Conservation (phyloP, 2,113 vertebrate species). For the Raja brachyura region DNA sequence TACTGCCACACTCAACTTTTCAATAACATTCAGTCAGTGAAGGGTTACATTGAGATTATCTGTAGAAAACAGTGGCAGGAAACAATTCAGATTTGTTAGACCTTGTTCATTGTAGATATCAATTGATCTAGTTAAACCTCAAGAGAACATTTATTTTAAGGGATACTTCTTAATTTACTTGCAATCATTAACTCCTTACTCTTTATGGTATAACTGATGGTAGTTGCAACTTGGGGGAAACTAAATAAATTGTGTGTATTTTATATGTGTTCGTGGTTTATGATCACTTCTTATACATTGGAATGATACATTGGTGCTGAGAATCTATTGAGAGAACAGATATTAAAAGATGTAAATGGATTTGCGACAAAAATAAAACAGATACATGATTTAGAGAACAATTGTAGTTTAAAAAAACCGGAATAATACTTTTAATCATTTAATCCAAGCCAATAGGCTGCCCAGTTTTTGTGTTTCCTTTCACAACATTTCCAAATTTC, state of each 20-base stretch:
- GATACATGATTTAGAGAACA: neutral
- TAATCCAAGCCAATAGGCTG: neutral
- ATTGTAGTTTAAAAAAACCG: neutral
- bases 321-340: conserved; percentile 16
- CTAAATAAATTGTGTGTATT: neutral
- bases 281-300: neutral
- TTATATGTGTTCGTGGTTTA: conserved; percentile 9
- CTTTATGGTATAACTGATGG: neutral
- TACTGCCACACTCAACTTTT: neutral
- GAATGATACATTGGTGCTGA: neutral
- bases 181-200: neutral
- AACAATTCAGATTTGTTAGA: neutral
- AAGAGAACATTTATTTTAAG: neutral
- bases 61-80: neutral
- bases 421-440: neutral
- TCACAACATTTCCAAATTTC: neutral
- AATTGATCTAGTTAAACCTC: conserved; percentile 22
- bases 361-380: neutral
- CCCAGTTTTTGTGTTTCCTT: neutral
- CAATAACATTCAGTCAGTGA: neutral
- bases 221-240: neutral
- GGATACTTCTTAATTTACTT: conserved; percentile 14
- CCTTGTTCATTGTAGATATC: conserved; percentile 21
- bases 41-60: conserved; percentile 15
- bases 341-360: neutral